A percentile compares a stretch with the other conserved stretches of the same genome.
Conservation (phyloP, 2,797 vertebrate genomes). For the Sebastes itinus region DNA sequence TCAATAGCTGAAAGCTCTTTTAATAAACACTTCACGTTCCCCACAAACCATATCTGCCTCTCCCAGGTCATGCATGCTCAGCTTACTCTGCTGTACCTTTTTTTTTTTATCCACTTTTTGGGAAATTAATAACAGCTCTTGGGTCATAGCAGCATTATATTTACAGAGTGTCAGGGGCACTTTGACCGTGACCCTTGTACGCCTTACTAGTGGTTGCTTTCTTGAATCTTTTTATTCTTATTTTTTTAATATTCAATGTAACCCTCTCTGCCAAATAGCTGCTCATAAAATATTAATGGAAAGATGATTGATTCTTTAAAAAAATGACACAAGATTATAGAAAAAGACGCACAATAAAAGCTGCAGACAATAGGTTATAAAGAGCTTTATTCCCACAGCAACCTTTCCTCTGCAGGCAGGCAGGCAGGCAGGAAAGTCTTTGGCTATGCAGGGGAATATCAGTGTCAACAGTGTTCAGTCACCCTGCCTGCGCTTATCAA, state of each 20-base stretch:
- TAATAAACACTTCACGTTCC: not conserved
- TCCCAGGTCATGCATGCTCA: not conserved
- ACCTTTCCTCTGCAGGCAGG: slow-evolving; percentile 18
- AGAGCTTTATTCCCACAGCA: not conserved
- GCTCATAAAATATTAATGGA: not conserved
- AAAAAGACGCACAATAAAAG: not conserved
- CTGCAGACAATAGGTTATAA: not conserved
- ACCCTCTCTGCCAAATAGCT: not conserved
- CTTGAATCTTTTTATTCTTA: not conserved
- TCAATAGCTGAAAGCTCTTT: not conserved
- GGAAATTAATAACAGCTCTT: slow-evolving; percentile 8
- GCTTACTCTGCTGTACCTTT: not conserved
- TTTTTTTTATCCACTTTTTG: not conserved
- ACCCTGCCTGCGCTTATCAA: slow-evolving; percentile 66
- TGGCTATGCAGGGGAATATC: slow-evolving; percentile 40
- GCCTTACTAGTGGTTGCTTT: not conserved
- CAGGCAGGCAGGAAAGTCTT: not conserved
- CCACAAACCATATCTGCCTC: not conserved
- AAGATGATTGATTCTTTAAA: not conserved
- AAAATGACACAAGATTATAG: not conserved
- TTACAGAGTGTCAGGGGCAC: not conserved
- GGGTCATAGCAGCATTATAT: not conserved
- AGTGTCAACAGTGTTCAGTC: slow-evolving; percentile 61
- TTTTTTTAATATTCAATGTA: not conserved
- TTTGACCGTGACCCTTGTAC: not conserved